Evolutionary conservation across 1,140 invertebrate species (phyloP), one percentile per base, ranked within the genome.

Genomic region (Yoshiicerus persimilis): DNA sequence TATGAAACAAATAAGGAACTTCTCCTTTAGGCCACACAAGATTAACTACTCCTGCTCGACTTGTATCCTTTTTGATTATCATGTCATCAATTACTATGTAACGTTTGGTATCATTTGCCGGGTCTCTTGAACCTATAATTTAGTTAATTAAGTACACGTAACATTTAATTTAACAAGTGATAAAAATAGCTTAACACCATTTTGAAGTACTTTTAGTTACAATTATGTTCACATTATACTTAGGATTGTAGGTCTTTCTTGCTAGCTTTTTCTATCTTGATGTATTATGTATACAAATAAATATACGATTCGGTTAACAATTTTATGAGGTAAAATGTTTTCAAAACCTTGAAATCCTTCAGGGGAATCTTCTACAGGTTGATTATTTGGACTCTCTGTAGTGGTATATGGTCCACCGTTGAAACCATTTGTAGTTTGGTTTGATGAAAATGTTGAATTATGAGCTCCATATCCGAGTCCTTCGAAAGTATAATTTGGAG

Each of bases 31-130:
- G 88, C 88, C 88, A 88, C 5, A 64, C 70, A 27, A 16, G 9
- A 23, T 88, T 80, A 3, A 86, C 56, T 9, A 88, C 36, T 25
- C 88, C 88, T 25, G 88, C 66, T 38, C 77, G 39, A 13, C 20
- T 27, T 16, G 11, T 70, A 38, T 88, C 84, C 25, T 86, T 88
- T 25, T 25, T 75, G 32, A 88, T 62, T 25, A 88, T 66, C 88
- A 88, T 88, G 34, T 88, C 88, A 41, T 88, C 88, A 1, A 86
- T 27, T 0, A 86, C 85, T 1, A 84, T 9, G 36, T 88, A 88
- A 4, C 41, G 32, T n/a, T 80, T 83, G 30, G 84, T 77, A 23
- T 88, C 84, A 25, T 86, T 86, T 6, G n/a, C 13, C 4, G 86
- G 25, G 11, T n/a, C 13, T 13, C 9, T 9, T 34, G 75, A 34